Evolutionary conservation across 2,888 invertebrate genomes (phyloP), one percentile per base, ranked within the genome.

Genomic region (Epinotia brunnichana): DNA sequence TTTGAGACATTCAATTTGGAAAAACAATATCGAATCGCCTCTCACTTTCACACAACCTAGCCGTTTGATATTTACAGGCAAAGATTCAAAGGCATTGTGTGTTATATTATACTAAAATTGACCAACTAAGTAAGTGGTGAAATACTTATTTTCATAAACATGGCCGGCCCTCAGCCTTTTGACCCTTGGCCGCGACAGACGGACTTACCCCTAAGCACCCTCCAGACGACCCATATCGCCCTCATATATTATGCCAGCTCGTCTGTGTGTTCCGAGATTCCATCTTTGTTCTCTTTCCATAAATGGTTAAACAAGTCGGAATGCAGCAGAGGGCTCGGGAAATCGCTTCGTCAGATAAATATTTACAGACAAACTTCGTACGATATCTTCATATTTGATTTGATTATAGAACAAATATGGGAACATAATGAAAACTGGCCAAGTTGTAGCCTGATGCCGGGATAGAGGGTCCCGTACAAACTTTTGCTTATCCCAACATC

Each of bases 181-280:
- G 63, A 63, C 51, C 62, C 13, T 11, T 56, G 48, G 29, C 48
- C 44, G 53, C 53, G 51, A 2, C 63, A 53, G 17, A 35, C 53
- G 64, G 53, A 13, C 53, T 53, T 53, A 54, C 9, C 39, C 64
- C 53, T 53, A 53, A 64, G 53, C 17, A 19, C 64, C 53, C 53
- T 63, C 19, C 35, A 19, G 64, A 19, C 51, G 15, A 21, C 24
- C 62, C 64, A 35, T 53, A 54, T 64, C 35, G 53, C 15, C 53
- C 35, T 62, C 64, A 54, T 64, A 53, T 54, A 53, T 64, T 64
- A 64, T 64, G n/a, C 21, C 61, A 24, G 13, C 41, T 41, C 24
- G 24, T 57, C 35, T 35, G 15, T 35, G 56, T 24, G 29, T 21
- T 13, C 54, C n/a, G 9, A 35, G n/a, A 21, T 24, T 57, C n/a